A percentile compares a stretch with the other conserved stretches of the same genome.
Conservation (phyloP, 2,888 invertebrate genomes). For the Hydriomena furcata region DNA sequence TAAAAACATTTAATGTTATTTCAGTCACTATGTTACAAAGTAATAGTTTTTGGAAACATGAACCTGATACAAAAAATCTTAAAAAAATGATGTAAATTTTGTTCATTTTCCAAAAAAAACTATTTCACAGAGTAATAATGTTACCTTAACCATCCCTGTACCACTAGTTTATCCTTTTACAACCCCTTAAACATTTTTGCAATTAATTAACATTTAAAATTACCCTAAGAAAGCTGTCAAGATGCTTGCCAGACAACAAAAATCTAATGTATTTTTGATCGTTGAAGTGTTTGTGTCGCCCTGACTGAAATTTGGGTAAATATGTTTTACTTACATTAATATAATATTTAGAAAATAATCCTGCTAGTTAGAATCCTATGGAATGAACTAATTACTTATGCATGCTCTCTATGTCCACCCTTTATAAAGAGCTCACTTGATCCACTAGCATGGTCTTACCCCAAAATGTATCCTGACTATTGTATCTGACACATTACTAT, state of each 20-base stretch:
- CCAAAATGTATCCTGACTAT: conserved; percentile 13
- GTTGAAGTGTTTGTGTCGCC: conserved; percentile 77
- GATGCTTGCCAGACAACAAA: conserved; percentile 75
- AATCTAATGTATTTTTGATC: conserved; percentile 66
- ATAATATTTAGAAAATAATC: conserved; percentile 66
- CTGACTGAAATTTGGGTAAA: conserved; percentile 80
- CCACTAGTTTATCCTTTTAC: conserved; percentile 9
- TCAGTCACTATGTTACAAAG: conserved; percentile 52
- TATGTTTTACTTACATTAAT: conserved; percentile 78
- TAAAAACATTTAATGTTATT: conserved; percentile 65
- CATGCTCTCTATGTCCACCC: conserved; percentile 73
- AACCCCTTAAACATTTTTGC: conserved; percentile 8
- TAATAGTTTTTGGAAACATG: conserved; percentile 30
- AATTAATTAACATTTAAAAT: conserved; percentile 33
- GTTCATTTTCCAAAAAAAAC: conserved; percentile 11
- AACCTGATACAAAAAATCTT: not conserved
- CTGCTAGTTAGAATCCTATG: conserved; percentile 73
- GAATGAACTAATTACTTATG: conserved; percentile 78
- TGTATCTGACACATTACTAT: conserved; percentile 37
- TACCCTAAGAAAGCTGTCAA: conserved; percentile 78
- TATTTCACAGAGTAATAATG: conserved; percentile 1
- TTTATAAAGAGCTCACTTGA: conserved; percentile 54
- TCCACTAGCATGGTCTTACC: conserved; percentile 66
- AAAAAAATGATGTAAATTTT: not conserved
- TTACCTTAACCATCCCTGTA: conserved; percentile 7